Percentiles rank a stretch among this genome's conserved stretches.
Evolutionary conservation across 2,888 invertebrate genomes (phyloP).

Genomic region (Mesorhabditis spiculigera): DNA sequence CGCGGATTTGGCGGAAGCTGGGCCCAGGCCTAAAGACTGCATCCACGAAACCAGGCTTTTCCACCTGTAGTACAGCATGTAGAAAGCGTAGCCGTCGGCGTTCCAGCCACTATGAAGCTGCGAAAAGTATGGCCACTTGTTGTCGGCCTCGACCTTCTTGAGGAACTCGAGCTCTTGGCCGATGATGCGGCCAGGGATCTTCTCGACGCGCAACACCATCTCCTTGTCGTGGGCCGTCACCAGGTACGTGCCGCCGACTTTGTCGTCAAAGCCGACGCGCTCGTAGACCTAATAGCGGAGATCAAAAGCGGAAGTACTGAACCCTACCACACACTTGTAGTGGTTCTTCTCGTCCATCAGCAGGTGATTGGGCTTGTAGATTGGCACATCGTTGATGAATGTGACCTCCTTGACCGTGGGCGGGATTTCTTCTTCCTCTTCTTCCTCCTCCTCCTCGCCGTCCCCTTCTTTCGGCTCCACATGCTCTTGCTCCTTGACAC

Average conservation of each 20-base stretch:
- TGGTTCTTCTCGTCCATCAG: neutral
- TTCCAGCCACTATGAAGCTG: slow-evolving; percentile 33
- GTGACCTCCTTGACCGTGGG: neutral
- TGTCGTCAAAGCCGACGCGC: slow-evolving; percentile 44
- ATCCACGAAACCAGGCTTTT: slow-evolving; percentile 9
- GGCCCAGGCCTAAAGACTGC: slow-evolving; percentile 35
- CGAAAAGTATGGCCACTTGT: slow-evolving; percentile 37
- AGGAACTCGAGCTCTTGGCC: slow-evolving; percentile 35
- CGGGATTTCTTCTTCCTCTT: no score
- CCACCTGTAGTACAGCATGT: slow-evolving; percentile 20
- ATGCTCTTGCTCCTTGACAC: no score
- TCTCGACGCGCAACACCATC: slow-evolving; percentile 37
- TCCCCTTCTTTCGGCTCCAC: neutral
- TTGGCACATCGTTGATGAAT: slow-evolving; percentile 32
- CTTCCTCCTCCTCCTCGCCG: neutral
- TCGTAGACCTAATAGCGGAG: slow-evolving; percentile 33
- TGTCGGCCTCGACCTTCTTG: slow-evolving; percentile 34
- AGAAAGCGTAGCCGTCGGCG: slow-evolving; percentile 25
- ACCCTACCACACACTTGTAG: slow-evolving; percentile 3
- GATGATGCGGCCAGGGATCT: slow-evolving; percentile 19
- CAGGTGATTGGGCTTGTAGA: slow-evolving; percentile 26
- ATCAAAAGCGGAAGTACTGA: neutral
- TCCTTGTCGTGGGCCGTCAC: slow-evolving; percentile 35
- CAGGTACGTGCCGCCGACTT: slow-evolving; percentile 40
- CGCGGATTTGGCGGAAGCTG: slow-evolving; percentile 31